phyloP scores from a whole-genome alignment of 2,797 vertebrate species.

The Emys orbicularis region DNA sequence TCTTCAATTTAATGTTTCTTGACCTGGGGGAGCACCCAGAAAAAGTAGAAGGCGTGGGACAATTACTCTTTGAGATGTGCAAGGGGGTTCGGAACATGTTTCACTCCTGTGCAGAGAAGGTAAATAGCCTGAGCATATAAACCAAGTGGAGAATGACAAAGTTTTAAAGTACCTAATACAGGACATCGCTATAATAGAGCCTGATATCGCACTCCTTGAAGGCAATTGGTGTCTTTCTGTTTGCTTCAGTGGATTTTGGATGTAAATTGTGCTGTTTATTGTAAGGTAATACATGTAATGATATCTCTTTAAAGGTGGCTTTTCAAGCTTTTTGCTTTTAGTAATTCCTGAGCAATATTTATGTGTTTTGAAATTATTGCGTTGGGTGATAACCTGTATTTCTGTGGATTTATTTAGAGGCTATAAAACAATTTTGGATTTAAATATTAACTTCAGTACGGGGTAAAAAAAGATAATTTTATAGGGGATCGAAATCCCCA shows the following conservation, averaged over 20 bases:
- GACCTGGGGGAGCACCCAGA: constrained; percentile 88
- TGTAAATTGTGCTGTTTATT: background rate
- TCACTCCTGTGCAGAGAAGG: constrained; percentile 91
- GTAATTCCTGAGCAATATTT: background rate
- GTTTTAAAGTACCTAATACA: background rate
- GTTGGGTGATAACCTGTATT: background rate
- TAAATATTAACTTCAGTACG: background rate
- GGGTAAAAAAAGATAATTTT: background rate
- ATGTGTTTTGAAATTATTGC: background rate
- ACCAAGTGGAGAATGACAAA: background rate
- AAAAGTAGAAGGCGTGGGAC: constrained; percentile 92
- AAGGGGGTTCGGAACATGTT: constrained; percentile 96
- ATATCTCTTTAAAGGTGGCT: background rate
- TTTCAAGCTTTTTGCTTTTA: background rate
- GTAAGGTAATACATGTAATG: background rate
- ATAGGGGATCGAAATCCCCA: background rate
- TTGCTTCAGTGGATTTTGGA: background rate
- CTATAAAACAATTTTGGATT: background rate
- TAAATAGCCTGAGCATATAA: constrained; percentile 72
- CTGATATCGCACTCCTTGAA: background rate
- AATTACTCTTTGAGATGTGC: constrained; percentile 96
- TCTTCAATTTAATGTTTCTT: constrained; percentile 90
- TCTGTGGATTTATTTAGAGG: background rate
- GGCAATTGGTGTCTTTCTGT: background rate
- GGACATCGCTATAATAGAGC: background rate